phyloP scores from a whole-genome alignment of 2,888 invertebrate species.

The Chesias legatella region DNA sequence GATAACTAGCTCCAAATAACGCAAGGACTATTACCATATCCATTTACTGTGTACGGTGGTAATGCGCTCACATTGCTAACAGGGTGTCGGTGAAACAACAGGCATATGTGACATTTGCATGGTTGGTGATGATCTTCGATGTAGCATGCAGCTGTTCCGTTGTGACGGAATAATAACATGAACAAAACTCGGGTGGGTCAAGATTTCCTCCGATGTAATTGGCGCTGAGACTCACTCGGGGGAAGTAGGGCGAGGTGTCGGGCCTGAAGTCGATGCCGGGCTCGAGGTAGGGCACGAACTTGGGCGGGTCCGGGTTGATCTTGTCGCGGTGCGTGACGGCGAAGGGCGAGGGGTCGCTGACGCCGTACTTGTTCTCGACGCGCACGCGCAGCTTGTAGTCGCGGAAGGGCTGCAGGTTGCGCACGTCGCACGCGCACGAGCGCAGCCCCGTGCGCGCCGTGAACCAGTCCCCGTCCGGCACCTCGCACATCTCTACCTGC shows the following conservation, averaged over 20 bases:
- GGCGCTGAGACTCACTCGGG: conserved; percentile 69
- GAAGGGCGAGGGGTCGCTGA: conserved; percentile 97
- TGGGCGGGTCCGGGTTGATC: conserved; percentile 89
- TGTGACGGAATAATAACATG: too few species aligned
- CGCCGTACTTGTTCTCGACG: conserved; percentile 97
- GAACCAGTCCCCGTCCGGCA: conserved; percentile 96
- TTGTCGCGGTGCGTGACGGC: conserved; percentile 90
- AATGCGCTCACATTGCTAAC: too few species aligned
- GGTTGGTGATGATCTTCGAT: too few species aligned
- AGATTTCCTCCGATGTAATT: not conserved
- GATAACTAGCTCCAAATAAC: too few species aligned
- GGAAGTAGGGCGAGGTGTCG: conserved; percentile 92
- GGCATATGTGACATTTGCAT: too few species aligned
- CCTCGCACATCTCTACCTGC: conserved; percentile 92
- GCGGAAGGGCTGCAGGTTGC: conserved; percentile 93
- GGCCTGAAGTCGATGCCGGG: conserved; percentile 91
- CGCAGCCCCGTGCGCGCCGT: conserved; percentile 91
- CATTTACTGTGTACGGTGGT: too few species aligned
- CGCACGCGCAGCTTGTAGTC: conserved; percentile 97
- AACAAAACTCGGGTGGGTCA: too few species aligned
- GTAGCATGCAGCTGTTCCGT: too few species aligned
- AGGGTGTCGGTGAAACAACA: too few species aligned
- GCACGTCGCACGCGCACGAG: conserved; percentile 93
- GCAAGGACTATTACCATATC: too few species aligned
- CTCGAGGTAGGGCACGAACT: conserved; percentile 88